These are phyloP conservation scores for Apotomis turbidana DNA, from an alignment of 2,888 invertebrate genomes.

Conservation along the genomic window DNA sequence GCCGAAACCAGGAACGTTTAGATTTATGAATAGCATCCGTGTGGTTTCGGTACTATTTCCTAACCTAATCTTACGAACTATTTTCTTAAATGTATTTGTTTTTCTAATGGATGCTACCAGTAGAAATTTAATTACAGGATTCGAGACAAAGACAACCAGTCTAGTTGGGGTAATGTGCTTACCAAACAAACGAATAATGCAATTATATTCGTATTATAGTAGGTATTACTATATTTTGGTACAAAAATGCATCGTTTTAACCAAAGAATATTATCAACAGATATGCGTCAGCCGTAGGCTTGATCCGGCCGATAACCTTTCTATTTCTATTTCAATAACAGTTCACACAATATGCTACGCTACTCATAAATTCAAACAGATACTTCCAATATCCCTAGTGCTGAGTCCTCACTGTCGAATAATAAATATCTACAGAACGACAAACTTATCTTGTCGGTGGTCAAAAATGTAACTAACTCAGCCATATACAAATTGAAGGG, in stretches of 20 bases:
- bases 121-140: too few species aligned
- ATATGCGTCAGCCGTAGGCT: background rate
- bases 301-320: conserved; percentile 14
- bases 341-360: conserved; percentile 19
- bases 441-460: conserved; percentile 14
- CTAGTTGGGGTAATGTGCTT: too few species aligned
- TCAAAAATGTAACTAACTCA: conserved; percentile 12
- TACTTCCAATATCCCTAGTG: conserved; percentile 28
- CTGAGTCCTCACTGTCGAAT: conserved; percentile 16
- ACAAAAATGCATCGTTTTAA: background rate
- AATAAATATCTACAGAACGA: conserved; percentile 3
- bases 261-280: background rate
- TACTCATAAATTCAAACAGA: conserved; percentile 37
- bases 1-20: too few species aligned
- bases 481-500: background rate
- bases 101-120: too few species aligned
- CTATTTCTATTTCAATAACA: conserved; percentile 31
- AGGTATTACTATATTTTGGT: too few species aligned
- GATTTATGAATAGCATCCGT: too few species aligned
- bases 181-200: too few species aligned
- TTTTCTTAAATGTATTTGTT: too few species aligned
- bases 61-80: too few species aligned
- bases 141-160: too few species aligned
- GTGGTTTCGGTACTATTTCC: too few species aligned
- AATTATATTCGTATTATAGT: too few species aligned